Percentiles rank a stretch among this genome's conserved stretches.
These are phyloP conservation scores for Stictonetta naevosa DNA, from an alignment of 2,113 vertebrate genomes.

Conservation along the genomic window DNA sequence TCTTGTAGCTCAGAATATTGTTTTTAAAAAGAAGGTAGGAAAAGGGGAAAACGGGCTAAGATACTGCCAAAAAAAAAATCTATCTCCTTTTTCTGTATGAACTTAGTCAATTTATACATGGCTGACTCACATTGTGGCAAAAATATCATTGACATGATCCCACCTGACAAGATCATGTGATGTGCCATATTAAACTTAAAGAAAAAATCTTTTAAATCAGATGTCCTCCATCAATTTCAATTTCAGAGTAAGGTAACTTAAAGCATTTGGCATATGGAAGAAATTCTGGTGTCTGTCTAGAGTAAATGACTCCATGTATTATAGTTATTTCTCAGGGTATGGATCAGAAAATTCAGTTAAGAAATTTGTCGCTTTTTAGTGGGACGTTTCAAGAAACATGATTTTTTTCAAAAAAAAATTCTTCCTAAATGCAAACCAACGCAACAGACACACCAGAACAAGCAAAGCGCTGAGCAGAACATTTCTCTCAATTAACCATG, in stretches of 20 bases:
- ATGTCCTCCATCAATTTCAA: slow-evolving; percentile 60
- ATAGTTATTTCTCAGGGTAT: neutral
- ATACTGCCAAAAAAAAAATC: neutral
- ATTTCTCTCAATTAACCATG: slow-evolving; percentile 30
- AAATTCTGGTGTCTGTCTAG: neutral
- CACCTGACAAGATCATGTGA: slow-evolving; percentile 64
- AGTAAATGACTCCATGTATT: neutral
- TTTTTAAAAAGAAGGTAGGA: neutral
- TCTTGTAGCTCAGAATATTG: neutral
- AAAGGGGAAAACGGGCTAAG: neutral
- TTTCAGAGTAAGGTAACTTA: neutral
- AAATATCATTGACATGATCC: slow-evolving; percentile 52
- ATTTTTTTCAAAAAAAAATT: neutral
- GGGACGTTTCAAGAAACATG: neutral
- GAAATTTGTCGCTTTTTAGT: neutral
- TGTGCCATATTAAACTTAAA: slow-evolving; percentile 51
- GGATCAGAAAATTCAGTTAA: neutral
- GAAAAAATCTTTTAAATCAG: slow-evolving; percentile 58
- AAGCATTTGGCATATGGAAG: slow-evolving; percentile 31
- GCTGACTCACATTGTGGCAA: neutral
- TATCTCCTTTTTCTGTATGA: neutral
- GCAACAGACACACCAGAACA: neutral
- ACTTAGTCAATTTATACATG: neutral
- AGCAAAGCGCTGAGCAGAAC: slow-evolving; percentile 11
- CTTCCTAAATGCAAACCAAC: neutral